phyloP scores from a whole-genome alignment of 2,797 vertebrate genomes.

The Tadarida brasiliensis region DNA sequence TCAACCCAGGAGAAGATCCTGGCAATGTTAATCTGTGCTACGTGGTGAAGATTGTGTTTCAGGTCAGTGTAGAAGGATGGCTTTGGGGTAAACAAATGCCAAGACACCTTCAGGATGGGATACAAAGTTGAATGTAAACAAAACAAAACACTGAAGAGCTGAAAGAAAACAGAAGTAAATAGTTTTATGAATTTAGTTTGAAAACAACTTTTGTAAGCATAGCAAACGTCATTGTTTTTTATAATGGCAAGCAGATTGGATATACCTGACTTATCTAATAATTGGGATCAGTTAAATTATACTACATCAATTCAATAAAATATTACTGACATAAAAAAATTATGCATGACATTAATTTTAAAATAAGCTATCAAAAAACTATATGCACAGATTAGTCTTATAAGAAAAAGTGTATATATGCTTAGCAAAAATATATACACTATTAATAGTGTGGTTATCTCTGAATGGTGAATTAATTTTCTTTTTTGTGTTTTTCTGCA shows the following conservation, averaged over 20 bases:
- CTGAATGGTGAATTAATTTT: conserved; percentile 5
- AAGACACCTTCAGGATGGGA: background rate
- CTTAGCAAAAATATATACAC: background rate
- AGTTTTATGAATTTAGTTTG: conserved; percentile 4
- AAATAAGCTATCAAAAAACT: background rate
- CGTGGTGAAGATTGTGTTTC: background rate
- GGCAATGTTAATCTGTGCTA: background rate
- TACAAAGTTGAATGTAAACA: conserved; percentile 11
- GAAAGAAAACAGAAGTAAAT: conserved; percentile 17
- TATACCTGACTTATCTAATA: background rate
- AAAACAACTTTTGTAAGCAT: background rate
- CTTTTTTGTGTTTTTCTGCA: background rate
- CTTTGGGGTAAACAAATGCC: background rate
- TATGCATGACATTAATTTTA: conserved; percentile 1
- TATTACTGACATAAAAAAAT: background rate
- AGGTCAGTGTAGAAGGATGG: background rate
- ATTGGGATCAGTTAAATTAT: background rate
- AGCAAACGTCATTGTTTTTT: background rate
- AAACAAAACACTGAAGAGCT: background rate
- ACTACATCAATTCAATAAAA: background rate
- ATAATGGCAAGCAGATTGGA: background rate
- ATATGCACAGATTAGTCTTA: background rate
- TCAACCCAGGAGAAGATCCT: background rate
- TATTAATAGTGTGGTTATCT: background rate
- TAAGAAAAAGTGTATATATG: background rate